Base-by-base conservation (phyloP, 1,140 invertebrate species). In the Drosophila tani region DNA sequence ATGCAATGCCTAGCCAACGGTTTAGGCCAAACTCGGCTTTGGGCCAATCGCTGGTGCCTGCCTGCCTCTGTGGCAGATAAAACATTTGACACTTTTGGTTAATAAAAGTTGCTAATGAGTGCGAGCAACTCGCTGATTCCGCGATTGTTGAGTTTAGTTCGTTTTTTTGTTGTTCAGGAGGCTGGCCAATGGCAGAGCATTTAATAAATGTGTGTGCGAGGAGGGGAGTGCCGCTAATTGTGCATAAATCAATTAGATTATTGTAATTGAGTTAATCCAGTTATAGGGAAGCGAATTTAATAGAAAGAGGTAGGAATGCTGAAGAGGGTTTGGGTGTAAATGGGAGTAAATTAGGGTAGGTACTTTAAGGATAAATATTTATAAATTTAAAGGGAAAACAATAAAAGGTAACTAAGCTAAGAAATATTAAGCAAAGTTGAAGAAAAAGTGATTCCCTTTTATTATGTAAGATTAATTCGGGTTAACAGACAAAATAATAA, bases 21-120 rank as follows among this genome's bases (percentile, higher is more conserved):
- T 75, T 76, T 83, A 79, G 69, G 56, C 81, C 51, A 55, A 62
- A 38, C 49, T 14, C 53, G 43, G 67, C 17, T 49, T 69, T 58
- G 67, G 57, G 63, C 82, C 82, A 86, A 86, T 86, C 75, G 75
- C 63, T 27, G 38, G 6, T 11, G 38, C 66, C 24, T 27, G 27
- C 27, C 27, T 70, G 67, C 53, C 62, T 55, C 51, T 27, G 47
- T 19, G 24, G 46, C 50, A 70, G 55, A 67, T 50, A 81, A 79
- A 81, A 58, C 82, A 75, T 29, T 51, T 74, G 66, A 86, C 82
- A 86, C 75, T 79, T 86, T 86, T 86, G 82, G 82, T 76, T 86
- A 86, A 86, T 86, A 86, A 86, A 86, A 86, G 69, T 79, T 81
- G 79, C 82, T 86, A 86, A 86, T 86, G 82, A 85, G 82, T 79